These are phyloP conservation scores for Uloborus plumipes DNA, from an alignment of 2,888 invertebrate species.

Conservation along the genomic window DNA sequence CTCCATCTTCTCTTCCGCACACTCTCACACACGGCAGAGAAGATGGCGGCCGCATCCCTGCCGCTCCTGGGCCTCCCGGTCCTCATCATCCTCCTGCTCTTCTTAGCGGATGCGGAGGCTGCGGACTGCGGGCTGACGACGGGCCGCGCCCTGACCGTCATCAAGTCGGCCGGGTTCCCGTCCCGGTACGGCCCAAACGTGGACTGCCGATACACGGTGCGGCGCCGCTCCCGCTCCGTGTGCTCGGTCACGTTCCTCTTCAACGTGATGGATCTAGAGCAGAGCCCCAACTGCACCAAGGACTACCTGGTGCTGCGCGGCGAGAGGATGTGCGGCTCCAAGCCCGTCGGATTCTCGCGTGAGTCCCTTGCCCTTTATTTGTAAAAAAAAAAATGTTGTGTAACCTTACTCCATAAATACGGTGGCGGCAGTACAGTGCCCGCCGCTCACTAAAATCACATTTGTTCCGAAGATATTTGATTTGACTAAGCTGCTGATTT, in stretches of 20 bases:
- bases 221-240: slow-evolving; percentile 37
- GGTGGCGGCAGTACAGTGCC: no score
- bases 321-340: slow-evolving; percentile 61
- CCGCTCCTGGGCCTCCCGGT: background rate
- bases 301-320: slow-evolving; percentile 56
- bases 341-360: slow-evolving; percentile 63
- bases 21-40: slow-evolving; percentile 6
- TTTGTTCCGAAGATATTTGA: no score
- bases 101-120: slow-evolving; percentile 1
- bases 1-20: slow-evolving; percentile 2
- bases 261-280: slow-evolving; percentile 63
- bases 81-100: slow-evolving; percentile 6
- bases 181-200: slow-evolving; percentile 54
- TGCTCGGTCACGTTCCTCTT: slow-evolving; percentile 64
- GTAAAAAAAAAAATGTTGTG: no score
- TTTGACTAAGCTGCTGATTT: no score
- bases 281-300: slow-evolving; percentile 54
- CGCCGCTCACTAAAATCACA: no score
- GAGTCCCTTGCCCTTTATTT: slow-evolving; percentile 22
- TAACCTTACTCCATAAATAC: no score
- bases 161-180: slow-evolving; percentile 61
- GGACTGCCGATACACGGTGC: slow-evolving; percentile 59
- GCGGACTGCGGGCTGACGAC: slow-evolving; percentile 62
- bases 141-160: slow-evolving; percentile 56
- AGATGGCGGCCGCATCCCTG: background rate